Evolutionary conservation across 2,797 vertebrate genomes (phyloP), one percentile per base, ranked within the genome.

Genomic region (Takifugu rubripes): DNA sequence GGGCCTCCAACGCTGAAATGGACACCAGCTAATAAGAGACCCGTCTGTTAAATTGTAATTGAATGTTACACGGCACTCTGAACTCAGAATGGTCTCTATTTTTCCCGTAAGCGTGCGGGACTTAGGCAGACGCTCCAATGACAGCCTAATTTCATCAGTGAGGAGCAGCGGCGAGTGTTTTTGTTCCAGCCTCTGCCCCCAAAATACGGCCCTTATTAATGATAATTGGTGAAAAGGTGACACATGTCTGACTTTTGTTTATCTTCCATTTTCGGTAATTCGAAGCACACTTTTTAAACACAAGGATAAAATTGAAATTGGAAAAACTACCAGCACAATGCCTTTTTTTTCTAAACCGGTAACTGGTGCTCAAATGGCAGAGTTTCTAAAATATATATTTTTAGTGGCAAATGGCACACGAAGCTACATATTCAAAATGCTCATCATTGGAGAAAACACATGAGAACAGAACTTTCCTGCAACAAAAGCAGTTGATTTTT

Each of bases 111-210:
- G 85, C 85, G 74, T 85, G 89, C 86, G 83, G 85, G 87, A 80
- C 86, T 89, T 87, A 84, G 87, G 91, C 88, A 91, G 91, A 89
- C 84, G 88, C 92, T 92, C 91, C 86, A 92, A 87, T 90, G 89
- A 93, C 90, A 93, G 79, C 54, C 77, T 87, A 86, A 89, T 91
- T 88, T 90, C 79, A 67, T 66, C 80, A 86, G 74, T 47, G 81
- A 85, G 83, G 88, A 91, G 81, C 83, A 78, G 79, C 78, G 57
- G 57, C 62, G 68, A 86, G 82, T 84, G 82, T 87, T 79, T 70
- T 78, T 62, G 83, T 91, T 89, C 70, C 50, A 84, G 75, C 70
- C 77, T 71, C 72, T 80, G 21, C 77, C 75, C 82, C 77, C 64
- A 25, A 78, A 88, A 79, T 59, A 36, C 58, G 10, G 55, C 62